phyloP scores from a whole-genome alignment of 2,797 vertebrate genomes.

The Danio tinwini region DNA sequence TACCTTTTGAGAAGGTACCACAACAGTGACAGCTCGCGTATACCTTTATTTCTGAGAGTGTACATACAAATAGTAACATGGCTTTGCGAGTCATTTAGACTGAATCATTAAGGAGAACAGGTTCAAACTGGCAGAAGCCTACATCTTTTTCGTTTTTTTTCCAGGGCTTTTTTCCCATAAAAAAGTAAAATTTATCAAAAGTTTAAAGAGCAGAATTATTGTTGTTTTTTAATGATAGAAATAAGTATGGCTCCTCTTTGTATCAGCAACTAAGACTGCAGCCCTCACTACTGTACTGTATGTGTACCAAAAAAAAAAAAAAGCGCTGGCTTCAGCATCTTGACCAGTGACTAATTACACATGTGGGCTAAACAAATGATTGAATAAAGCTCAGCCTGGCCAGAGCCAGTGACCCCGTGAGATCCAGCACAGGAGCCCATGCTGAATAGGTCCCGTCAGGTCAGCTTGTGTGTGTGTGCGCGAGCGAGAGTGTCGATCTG shows the following conservation, averaged over 20 bases:
- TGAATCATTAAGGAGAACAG: neutral
- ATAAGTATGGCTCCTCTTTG: neutral
- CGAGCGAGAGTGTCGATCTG: slow-evolving; percentile 44
- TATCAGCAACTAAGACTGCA: neutral
- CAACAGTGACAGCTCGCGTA: no score
- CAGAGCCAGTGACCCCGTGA: slow-evolving; percentile 67
- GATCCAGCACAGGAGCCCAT: slow-evolving; percentile 70
- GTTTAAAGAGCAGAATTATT: no score
- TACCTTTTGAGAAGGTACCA: no score
- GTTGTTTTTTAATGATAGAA: no score
- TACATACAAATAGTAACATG: no score
- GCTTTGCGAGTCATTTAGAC: neutral
- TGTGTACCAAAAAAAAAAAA: slow-evolving; percentile 12
- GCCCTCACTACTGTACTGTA: neutral
- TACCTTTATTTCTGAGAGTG: no score
- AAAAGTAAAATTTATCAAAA: no score
- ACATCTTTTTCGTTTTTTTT: no score
- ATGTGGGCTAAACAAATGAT: slow-evolving; percentile 54
- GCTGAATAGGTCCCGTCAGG: slow-evolving; percentile 75
- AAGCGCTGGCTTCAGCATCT: slow-evolving; percentile 30
- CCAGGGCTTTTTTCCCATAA: no score
- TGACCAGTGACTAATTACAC: slow-evolving; percentile 49
- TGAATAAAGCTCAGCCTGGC: slow-evolving; percentile 52
- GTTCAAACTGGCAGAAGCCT: neutral
- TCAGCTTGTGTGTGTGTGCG: slow-evolving; percentile 70